These are phyloP conservation scores for Glyptemys insculpta DNA, from an alignment of 2,797 vertebrate species.

Conservation along the genomic window DNA sequence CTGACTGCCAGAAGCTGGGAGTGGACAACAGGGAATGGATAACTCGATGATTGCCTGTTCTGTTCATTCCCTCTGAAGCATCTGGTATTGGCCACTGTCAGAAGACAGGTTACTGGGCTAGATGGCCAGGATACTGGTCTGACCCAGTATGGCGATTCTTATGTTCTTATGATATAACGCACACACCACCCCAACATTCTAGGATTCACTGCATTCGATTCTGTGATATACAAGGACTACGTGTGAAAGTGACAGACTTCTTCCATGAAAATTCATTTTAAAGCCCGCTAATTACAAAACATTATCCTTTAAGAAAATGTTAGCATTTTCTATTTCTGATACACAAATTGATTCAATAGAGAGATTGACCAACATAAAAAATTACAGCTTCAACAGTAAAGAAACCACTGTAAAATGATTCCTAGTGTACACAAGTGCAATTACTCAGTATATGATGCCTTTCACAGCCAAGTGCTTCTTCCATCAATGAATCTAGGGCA, in stretches of 20 bases:
- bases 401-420: constrained; percentile 30
- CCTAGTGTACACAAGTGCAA: not conserved
- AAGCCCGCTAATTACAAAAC: not conserved
- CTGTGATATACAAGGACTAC: not conserved
- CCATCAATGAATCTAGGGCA: not conserved
- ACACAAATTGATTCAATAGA: not conserved
- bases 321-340: not conserved
- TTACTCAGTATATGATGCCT: not conserved
- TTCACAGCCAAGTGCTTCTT: not conserved
- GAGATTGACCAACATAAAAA: not conserved
- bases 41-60: not conserved
- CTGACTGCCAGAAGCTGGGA: not conserved
- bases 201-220: not conserved
- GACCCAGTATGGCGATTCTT: not conserved
- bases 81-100: not conserved
- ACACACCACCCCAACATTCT: constrained; percentile 5
- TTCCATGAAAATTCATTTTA: constrained; percentile 2
- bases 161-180: not conserved
- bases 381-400: not conserved
- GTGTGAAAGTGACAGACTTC: not conserved
- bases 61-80: not conserved
- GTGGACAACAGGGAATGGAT: not conserved
- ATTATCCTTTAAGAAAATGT: not conserved
- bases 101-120: not conserved
- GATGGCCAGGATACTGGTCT: not conserved